phyloP scores from a whole-genome alignment of 2,888 invertebrate genomes.

The Amaurobius ferox region DNA sequence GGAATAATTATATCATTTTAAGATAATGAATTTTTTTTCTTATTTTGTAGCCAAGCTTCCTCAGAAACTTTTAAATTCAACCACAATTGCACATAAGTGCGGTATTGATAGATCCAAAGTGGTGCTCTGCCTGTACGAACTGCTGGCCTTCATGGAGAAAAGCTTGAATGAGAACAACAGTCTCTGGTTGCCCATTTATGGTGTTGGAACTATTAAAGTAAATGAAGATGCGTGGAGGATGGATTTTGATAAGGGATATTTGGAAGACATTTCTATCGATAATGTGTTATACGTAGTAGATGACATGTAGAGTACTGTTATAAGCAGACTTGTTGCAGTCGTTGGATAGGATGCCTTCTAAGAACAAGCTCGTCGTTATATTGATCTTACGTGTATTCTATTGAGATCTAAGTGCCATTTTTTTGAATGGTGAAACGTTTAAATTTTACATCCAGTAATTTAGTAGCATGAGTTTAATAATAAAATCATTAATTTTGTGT shows the following conservation, averaged over 20 bases:
- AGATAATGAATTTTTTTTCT: no score
- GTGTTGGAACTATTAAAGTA: constrained; percentile 6
- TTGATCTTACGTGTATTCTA: no score
- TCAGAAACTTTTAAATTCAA: constrained; percentile 6
- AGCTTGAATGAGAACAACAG: background rate
- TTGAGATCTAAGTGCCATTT: no score
- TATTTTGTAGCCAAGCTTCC: constrained; percentile 18
- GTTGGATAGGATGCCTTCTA: no score
- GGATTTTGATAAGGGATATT: constrained; percentile 19
- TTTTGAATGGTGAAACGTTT: no score
- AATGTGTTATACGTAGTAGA: constrained; percentile 16
- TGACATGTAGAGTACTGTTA: background rate
- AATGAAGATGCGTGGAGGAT: constrained; percentile 17
- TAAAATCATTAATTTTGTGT: no score
- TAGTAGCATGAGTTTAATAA: no score
- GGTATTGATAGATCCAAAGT: constrained; percentile 9
- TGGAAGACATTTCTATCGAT: background rate
- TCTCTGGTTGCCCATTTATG: background rate
- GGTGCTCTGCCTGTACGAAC: background rate
- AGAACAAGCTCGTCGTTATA: no score
- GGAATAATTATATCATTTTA: no score
- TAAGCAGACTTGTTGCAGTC: no score
- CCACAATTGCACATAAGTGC: background rate
- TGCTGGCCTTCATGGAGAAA: background rate
- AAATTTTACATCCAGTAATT: no score